Conservation (phyloP, 2,888 invertebrate genomes). For the Saturnia japonica region DNA sequence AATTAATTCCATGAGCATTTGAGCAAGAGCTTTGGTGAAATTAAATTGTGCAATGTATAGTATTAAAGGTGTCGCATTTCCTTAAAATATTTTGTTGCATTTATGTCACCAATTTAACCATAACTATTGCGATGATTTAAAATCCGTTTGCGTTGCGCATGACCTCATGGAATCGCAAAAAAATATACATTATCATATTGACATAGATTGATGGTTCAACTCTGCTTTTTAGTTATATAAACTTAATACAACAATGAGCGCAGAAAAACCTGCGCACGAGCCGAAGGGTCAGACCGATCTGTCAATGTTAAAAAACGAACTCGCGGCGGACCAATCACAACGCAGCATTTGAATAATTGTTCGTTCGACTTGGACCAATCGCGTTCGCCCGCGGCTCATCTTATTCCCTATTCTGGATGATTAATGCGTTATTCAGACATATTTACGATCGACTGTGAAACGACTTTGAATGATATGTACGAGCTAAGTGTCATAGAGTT, state of each 20-base stretch:
- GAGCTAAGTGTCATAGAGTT: conserved; percentile 48
- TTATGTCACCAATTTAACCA: no score
- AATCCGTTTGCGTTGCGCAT: not conserved
- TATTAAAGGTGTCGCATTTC: no score
- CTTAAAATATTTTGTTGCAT: no score
- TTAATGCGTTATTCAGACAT: conserved; percentile 69
- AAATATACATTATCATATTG: conserved; percentile 48
- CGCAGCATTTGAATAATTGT: conserved; percentile 78
- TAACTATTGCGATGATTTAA: no score
- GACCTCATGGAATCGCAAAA: conserved; percentile 25
- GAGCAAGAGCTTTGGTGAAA: no score
- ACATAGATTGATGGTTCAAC: conserved; percentile 49
- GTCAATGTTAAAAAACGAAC: conserved; percentile 72
- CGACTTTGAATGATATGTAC: conserved; percentile 76
- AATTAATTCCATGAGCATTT: no score
- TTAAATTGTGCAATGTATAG: no score
- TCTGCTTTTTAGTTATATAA: conserved; percentile 25
- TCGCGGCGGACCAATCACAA: conserved; percentile 62
- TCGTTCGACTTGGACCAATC: conserved; percentile 71
- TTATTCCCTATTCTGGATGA: conserved; percentile 71
- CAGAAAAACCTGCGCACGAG: conserved; percentile 64
- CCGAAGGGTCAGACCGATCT: conserved; percentile 79
- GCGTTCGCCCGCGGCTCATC: conserved; percentile 64
- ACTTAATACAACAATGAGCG: conserved; percentile 19
- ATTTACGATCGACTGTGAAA: conserved; percentile 69